A percentile compares a stretch with the other conserved stretches of the same genome.
Conservation (phyloP, 2,888 invertebrate species). For the Pseudococcus longispinus region DNA sequence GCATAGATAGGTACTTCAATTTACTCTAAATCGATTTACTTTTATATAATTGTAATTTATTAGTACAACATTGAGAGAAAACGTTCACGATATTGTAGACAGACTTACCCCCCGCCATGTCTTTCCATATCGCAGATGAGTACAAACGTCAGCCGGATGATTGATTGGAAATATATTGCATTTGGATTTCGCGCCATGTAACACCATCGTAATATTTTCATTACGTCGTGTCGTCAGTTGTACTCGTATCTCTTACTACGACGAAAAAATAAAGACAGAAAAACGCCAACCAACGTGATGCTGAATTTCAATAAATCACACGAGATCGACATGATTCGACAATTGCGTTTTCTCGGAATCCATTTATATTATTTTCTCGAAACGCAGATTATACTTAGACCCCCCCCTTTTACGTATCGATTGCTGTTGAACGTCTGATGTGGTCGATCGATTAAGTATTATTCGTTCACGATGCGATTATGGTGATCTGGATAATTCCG, state of each 20-base stretch:
- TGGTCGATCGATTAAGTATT: not conserved
- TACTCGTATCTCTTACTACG: not conserved
- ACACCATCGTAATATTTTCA: not conserved
- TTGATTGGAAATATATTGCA: not conserved
- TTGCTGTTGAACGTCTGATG: not conserved
- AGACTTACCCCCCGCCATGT: not conserved
- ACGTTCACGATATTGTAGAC: not conserved
- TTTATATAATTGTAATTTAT: slow-evolving; percentile 13
- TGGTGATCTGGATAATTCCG: not conserved
- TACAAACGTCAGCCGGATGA: not conserved
- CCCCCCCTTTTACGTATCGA: not conserved
- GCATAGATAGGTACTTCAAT: not conserved
- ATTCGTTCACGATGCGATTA: not conserved
- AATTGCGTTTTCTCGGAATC: not conserved
- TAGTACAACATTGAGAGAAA: not conserved
- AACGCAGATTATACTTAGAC: not conserved
- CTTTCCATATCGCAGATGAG: not conserved
- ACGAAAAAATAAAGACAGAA: not conserved
- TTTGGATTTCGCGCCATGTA: not conserved
- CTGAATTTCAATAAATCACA: slow-evolving; percentile 1
- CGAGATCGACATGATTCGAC: not conserved
- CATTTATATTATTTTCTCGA: not conserved
- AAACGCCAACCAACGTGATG: not conserved
- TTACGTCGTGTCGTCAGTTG: not conserved
- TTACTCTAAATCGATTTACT: not conserved